Evolutionary conservation across 2,888 invertebrate species (phyloP).

Genomic region (Scotopteryx bipunctaria): DNA sequence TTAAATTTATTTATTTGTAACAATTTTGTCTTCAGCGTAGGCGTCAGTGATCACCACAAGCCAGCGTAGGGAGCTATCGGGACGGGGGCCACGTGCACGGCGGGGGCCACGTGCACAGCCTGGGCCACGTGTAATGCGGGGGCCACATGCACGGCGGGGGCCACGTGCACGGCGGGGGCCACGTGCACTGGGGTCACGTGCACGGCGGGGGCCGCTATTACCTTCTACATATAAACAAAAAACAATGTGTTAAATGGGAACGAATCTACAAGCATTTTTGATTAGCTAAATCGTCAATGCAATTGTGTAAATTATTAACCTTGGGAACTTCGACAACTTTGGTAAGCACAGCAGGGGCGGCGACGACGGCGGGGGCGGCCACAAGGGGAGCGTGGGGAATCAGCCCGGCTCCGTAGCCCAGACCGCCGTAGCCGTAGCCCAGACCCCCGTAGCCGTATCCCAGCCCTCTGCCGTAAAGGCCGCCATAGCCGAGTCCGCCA

Average conservation of each 20-base stretch:
- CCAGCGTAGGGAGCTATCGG: not conserved
- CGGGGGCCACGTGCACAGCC: constrained; percentile 4
- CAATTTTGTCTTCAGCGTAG: not conserved
- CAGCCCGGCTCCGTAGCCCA: constrained; percentile 59
- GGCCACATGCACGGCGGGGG: not conserved
- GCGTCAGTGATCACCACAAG: not conserved
- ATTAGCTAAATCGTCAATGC: too few species aligned
- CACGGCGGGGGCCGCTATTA: constrained; percentile 52
- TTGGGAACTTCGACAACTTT: constrained; percentile 43
- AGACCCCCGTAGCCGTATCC: constrained; percentile 21
- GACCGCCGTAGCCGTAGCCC: constrained; percentile 52
- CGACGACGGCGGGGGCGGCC: constrained; percentile 36
- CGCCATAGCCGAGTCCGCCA: constrained; percentile 32
- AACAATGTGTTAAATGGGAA: too few species aligned
- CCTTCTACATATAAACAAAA: constrained; percentile 27
- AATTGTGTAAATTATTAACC: too few species aligned
- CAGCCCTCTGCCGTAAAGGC: constrained; percentile 28
- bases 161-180: constrained; percentile 3
- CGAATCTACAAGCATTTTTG: too few species aligned
- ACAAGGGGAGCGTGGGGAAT: constrained; percentile 37
- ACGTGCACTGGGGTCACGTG: constrained; percentile 10
- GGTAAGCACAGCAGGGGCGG: constrained; percentile 36
- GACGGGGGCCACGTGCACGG: not conserved
- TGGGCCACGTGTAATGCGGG: constrained; percentile 7
- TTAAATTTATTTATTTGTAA: not conserved